Evolutionary conservation across 2,113 vertebrate genomes (phyloP).

Genomic region (Megaceryle maxima): DNA sequence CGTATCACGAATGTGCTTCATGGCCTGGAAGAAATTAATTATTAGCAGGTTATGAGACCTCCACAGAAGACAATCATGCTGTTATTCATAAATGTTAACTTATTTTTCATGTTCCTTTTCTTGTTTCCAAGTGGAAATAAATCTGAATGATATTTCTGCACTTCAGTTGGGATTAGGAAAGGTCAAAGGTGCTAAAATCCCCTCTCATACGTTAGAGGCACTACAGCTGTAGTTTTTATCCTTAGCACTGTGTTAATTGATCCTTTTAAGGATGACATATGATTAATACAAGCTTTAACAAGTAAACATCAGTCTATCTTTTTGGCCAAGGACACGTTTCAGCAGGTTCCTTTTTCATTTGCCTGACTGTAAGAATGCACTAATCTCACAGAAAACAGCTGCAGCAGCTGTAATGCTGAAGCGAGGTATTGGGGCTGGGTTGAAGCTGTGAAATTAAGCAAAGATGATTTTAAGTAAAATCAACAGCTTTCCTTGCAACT

Average conservation of each 20-base stretch:
- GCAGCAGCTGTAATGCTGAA: accelerated
- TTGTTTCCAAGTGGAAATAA: not conserved
- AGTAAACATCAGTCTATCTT: not conserved
- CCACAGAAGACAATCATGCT: not conserved
- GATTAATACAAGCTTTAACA: not conserved
- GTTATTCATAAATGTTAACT: not conserved
- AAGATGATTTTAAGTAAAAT: not conserved
- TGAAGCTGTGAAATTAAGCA: not conserved
- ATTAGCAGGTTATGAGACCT: not conserved
- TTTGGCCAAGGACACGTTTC: not conserved
- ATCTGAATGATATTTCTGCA: not conserved
- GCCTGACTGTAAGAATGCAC: not conserved
- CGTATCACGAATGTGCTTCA: not conserved
- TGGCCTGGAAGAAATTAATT: not conserved
- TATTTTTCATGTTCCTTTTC: not conserved
- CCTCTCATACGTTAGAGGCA: not conserved
- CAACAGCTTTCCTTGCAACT: not conserved
- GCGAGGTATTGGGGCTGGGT: not conserved
- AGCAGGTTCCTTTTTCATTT: not conserved
- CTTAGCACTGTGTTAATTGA: not conserved
- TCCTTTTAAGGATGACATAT: not conserved
- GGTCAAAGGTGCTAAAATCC: not conserved
- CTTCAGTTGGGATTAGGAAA: not conserved
- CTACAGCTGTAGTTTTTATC: not conserved
- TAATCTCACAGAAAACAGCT: not conserved